Evolutionary conservation across 2,797 vertebrate species (phyloP).

Genomic region (Siniperca undulata): DNA sequence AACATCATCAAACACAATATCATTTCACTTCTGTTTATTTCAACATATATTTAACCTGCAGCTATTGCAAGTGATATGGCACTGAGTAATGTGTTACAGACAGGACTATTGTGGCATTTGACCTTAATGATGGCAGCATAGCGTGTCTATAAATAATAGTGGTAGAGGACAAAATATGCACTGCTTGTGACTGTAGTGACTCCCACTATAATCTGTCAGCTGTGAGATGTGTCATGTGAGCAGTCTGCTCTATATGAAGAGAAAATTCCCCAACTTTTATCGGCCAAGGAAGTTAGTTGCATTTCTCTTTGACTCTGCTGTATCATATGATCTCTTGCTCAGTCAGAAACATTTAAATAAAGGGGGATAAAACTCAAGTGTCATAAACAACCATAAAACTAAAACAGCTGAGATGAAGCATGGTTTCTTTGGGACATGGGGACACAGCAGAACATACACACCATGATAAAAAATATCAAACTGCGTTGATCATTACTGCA

Average conservation of each 20-base stretch:
- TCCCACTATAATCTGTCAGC: neutral
- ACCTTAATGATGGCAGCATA: constrained; percentile 27
- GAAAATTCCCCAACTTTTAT: neutral
- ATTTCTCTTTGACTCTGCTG: neutral
- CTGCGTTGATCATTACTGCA: too few relatives aligned
- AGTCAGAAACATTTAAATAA: neutral
- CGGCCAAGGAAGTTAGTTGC: neutral
- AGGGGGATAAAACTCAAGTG: too few relatives aligned
- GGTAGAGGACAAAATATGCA: neutral
- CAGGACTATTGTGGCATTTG: constrained; percentile 15
- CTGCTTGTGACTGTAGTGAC: neutral
- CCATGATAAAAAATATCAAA: neutral
- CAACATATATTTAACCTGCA: neutral
- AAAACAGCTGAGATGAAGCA: neutral
- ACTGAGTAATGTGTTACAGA: neutral
- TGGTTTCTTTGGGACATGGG: neutral
- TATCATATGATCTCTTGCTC: neutral
- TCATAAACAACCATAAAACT: neutral
- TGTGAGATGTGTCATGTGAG: constrained; percentile 5
- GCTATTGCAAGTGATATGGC: neutral
- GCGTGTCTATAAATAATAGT: constrained; percentile 46
- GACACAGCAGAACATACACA: neutral
- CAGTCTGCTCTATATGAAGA: neutral
- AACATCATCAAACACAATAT: neutral
- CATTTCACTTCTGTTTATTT: neutral